Percentiles rank a stretch among this genome's conserved stretches.
phyloP scores from a whole-genome alignment of 2,113 vertebrate species.

The Notechis scutatus region DNA sequence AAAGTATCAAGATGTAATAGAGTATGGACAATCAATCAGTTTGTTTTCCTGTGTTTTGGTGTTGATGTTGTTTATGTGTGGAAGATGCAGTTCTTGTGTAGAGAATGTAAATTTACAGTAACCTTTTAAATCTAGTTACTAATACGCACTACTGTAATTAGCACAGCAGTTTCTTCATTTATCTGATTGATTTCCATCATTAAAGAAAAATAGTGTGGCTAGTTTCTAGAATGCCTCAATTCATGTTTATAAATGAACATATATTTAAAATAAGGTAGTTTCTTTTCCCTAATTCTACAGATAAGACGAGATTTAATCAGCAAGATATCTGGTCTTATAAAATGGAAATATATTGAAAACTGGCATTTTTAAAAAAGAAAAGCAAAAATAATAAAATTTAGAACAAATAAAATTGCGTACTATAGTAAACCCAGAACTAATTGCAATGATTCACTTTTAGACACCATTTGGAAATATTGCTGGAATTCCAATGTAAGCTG shows the following conservation, averaged over 20 bases:
- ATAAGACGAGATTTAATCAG: constrained; percentile 50
- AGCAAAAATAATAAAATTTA: constrained; percentile 55
- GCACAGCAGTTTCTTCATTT: constrained; percentile 87
- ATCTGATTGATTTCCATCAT: constrained; percentile 82
- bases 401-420: constrained; percentile 55
- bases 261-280: constrained; percentile 76
- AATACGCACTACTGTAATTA: constrained; percentile 99
- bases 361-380: constrained; percentile 28
- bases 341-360: constrained; percentile 55
- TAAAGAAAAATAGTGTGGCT: constrained; percentile 73
- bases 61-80: constrained; percentile 98
- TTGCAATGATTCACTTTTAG: constrained; percentile 64
- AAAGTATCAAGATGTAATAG: constrained; percentile 93
- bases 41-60: constrained; percentile 93
- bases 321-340: constrained; percentile 50
- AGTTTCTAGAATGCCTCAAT: constrained; percentile 81
- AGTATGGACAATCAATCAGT: constrained; percentile 97
- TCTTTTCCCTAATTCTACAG: constrained; percentile 69
- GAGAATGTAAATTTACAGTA: constrained; percentile 99
- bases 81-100: constrained; percentile 99
- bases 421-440: constrained; percentile 57
- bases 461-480: constrained; percentile 66
- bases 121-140: constrained; percentile 99
- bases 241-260: constrained; percentile 81
- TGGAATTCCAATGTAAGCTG: constrained; percentile 57